phyloP scores from a whole-genome alignment of 1,140 invertebrate genomes.

The Diorhabda elongata region DNA sequence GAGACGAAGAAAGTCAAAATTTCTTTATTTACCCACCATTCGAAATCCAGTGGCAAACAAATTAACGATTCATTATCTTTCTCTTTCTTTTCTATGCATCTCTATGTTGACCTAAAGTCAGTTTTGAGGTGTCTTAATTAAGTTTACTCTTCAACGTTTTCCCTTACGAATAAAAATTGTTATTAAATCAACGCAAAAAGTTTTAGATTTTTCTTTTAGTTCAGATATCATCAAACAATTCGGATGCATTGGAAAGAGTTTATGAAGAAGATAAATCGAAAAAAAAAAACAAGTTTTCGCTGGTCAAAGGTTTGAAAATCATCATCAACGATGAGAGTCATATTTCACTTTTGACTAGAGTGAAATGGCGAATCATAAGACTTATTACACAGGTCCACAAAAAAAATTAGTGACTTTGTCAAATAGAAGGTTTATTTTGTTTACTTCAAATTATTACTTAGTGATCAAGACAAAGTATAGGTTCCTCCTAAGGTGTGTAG shows the following conservation, averaged over 20 bases:
- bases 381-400: no score
- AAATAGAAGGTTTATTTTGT: no score
- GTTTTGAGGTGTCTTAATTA: slow-evolving; percentile 14
- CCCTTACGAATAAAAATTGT: slow-evolving; percentile 9
- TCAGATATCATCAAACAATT: neutral
- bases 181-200: slow-evolving; percentile 9
- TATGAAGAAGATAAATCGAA: no score
- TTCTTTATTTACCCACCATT: slow-evolving; percentile 14
- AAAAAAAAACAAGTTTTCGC: no score
- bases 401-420: no score
- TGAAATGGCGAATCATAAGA: no score
- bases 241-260: neutral
- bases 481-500: no score
- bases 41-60: slow-evolving; percentile 6
- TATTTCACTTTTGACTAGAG: no score
- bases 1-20: slow-evolving; percentile 2
- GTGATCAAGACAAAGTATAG: no score
- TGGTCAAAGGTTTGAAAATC: no score
- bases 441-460: no score
- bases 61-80: slow-evolving; percentile 12
- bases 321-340: no score
- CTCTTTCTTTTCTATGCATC: slow-evolving; percentile 6
- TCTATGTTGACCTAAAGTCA: slow-evolving; percentile 5
- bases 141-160: slow-evolving; percentile 13
- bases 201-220: neutral